phyloP scores from a whole-genome alignment of 2,113 vertebrate species.

The Pelmatolapia mariae region DNA sequence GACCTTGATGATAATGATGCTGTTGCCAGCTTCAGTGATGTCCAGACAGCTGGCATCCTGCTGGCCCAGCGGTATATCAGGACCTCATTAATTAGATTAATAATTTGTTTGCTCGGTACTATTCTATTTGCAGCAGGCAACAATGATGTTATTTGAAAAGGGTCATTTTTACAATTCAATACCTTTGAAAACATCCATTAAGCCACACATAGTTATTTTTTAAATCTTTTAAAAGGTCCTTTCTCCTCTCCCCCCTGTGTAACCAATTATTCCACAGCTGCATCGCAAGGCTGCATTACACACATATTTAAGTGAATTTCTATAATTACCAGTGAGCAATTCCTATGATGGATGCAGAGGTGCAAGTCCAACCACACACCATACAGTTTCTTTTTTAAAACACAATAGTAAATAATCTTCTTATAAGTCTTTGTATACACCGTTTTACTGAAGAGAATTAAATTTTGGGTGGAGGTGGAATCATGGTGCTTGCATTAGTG shows the following conservation, averaged over 20 bases:
- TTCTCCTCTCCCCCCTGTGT: not conserved
- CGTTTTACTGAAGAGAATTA: not conserved
- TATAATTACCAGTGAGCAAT: not conserved
- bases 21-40: constrained; percentile 29
- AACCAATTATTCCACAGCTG: not conserved
- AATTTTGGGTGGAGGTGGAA: not conserved
- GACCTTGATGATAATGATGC: constrained; percentile 47
- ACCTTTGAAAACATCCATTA: not conserved
- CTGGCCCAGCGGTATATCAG: constrained; percentile 38
- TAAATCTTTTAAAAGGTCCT: not conserved
- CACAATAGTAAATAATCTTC: not conserved
- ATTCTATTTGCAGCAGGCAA: not conserved
- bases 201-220: not conserved
- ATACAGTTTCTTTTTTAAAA: not conserved
- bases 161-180: not conserved
- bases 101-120: not conserved
- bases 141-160: not conserved
- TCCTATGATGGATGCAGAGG: not conserved
- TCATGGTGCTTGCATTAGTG: not conserved
- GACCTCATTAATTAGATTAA: constrained; percentile 45
- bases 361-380: not conserved
- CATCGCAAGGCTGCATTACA: not conserved
- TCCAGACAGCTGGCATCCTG: constrained; percentile 45
- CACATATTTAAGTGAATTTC: not conserved
- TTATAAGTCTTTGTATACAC: not conserved